phyloP scores from a whole-genome alignment of 2,797 vertebrate genomes.

The Schizopygopsis pylzovi region DNA sequence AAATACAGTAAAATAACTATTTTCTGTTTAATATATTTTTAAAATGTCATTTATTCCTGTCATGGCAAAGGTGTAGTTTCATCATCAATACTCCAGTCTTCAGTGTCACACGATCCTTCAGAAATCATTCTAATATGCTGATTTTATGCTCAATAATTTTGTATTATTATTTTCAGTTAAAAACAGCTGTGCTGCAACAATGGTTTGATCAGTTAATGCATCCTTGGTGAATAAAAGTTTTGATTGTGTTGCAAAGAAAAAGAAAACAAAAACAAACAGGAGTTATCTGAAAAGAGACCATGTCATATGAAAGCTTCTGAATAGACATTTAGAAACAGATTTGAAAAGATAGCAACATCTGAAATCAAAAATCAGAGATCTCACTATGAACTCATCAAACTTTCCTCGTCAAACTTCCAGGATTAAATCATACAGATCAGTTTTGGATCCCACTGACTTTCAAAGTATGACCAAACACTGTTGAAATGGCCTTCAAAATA shows the following conservation, averaged over 20 bases:
- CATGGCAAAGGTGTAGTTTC: background rate
- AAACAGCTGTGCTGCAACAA: background rate
- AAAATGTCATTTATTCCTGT: background rate
- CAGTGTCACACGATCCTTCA: background rate
- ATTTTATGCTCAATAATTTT: background rate
- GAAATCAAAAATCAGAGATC: background rate
- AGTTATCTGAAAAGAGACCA: background rate
- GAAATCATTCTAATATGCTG: background rate
- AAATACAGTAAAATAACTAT: background rate
- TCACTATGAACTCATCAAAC: background rate
- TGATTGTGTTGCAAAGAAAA: background rate
- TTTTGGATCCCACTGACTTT: background rate
- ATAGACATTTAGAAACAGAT: background rate
- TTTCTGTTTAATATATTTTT: background rate
- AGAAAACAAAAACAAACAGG: background rate
- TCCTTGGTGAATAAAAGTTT: background rate
- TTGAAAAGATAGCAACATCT: background rate
- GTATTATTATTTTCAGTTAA: background rate
- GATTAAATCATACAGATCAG: background rate
- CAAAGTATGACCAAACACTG: background rate
- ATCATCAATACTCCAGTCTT: too few relatives aligned
- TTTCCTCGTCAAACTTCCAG: background rate
- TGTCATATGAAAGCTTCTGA: background rate
- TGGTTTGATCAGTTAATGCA: background rate
- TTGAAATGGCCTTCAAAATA: background rate